These are phyloP conservation scores for Stenodera caucasica DNA, from an alignment of 2,888 invertebrate genomes.

Conservation along the genomic window DNA sequence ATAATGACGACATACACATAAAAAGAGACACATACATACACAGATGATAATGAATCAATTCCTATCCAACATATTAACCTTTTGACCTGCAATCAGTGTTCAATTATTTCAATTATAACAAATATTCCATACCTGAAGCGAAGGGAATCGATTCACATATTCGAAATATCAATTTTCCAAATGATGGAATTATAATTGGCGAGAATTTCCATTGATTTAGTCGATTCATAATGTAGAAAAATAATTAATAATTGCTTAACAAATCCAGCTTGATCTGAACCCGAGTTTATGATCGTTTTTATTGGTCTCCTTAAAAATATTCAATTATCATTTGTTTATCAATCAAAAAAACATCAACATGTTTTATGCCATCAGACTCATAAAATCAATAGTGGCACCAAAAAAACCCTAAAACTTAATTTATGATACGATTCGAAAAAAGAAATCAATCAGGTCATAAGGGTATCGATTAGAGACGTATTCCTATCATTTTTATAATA, in stretches of 20 bases:
- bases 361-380: conserved; percentile 43
- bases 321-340: conserved; percentile 33
- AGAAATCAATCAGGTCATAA: conserved; percentile 29
- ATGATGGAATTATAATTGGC: too few relatives aligned
- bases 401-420: conserved; percentile 41
- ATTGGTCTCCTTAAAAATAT: conserved; percentile 21
- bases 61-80: conserved; percentile 1
- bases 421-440: conserved; percentile 31
- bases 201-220: background rate
- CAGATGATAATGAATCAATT: background rate
- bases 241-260: conserved; percentile 24
- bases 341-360: conserved; percentile 41
- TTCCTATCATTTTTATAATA: background rate
- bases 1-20: background rate
- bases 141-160: too few relatives aligned
- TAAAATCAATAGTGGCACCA: conserved; percentile 42
- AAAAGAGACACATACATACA: background rate
- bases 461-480: conserved; percentile 33
- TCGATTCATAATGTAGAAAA: background rate
- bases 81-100: background rate
- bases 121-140: background rate
- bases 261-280: conserved; percentile 39
- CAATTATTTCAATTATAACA: background rate
- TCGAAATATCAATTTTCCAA: too few relatives aligned
- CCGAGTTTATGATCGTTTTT: conserved; percentile 38